A percentile compares a stretch with the other conserved stretches of the same genome.
Conservation (phyloP, 1,140 invertebrate species). For the Pogonomyrmex barbatus region DNA sequence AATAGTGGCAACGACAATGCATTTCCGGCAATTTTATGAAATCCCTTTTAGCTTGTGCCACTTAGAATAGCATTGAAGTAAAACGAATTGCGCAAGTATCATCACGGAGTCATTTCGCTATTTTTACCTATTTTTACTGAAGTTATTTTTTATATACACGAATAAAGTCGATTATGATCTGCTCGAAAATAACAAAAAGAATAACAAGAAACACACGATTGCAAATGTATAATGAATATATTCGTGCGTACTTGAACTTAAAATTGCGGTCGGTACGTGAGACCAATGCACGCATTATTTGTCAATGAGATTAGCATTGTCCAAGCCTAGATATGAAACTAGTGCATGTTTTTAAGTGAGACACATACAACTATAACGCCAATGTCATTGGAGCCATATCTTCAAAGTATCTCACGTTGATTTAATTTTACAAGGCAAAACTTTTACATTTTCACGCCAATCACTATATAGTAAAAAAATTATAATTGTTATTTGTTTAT, state of each 20-base stretch:
- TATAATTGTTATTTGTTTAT: neutral
- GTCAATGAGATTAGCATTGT: conserved; percentile 80
- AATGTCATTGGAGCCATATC: conserved; percentile 57
- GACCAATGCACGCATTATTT: conserved; percentile 80
- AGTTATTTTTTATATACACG: neutral
- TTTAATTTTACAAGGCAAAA: conserved; percentile 63
- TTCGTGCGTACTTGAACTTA: conserved; percentile 79
- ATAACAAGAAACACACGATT: conserved; percentile 51
- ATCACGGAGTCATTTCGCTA: neutral
- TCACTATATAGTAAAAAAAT: neutral
- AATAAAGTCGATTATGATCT: neutral
- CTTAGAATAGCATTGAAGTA: conserved; percentile 39
- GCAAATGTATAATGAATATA: conserved; percentile 49
- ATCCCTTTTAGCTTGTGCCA: neutral
- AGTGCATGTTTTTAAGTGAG: conserved; percentile 61
- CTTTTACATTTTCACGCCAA: conserved; percentile 28
- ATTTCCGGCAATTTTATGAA: conserved; percentile 43
- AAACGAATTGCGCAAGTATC: conserved; percentile 36
- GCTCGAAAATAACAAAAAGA: conserved; percentile 34
- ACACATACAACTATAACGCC: neutral
- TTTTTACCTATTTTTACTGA: neutral
- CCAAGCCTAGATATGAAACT: conserved; percentile 62
- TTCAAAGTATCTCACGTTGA: conserved; percentile 30
- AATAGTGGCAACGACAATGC: conserved; percentile 29
- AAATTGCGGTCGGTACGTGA: conserved; percentile 79